These are phyloP conservation scores for Drosophila chauvacae DNA, from an alignment of 1,140 invertebrate genomes.

Conservation along the genomic window DNA sequence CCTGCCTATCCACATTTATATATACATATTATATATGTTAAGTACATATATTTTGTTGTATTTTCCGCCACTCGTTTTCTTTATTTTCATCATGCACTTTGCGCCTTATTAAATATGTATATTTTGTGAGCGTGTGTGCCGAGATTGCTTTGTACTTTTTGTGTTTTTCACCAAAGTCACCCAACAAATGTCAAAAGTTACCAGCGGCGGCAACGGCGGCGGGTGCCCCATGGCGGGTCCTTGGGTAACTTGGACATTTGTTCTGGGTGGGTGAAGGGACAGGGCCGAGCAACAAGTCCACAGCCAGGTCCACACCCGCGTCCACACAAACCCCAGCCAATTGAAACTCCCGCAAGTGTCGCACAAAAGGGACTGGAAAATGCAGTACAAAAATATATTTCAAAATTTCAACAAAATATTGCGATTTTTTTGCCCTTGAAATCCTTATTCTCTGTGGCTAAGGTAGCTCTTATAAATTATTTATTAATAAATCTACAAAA, in stretches of 20 bases:
- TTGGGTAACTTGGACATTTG: constrained; percentile 35
- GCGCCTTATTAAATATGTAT: constrained; percentile 69
- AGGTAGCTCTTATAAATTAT: not conserved
- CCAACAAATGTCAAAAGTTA: constrained; percentile 46
- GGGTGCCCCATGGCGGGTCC: not conserved
- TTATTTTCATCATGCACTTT: constrained; percentile 56
- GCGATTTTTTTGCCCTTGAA: not conserved
- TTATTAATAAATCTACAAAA: not conserved
- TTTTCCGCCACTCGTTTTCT: not conserved
- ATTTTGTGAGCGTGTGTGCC: constrained; percentile 36
- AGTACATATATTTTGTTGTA: not conserved
- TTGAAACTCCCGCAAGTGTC: constrained; percentile 31
- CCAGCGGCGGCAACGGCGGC: not conserved
- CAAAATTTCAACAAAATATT: no score
- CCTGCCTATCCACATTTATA: no score
- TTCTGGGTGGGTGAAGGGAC: not conserved
- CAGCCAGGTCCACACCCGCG: no score
- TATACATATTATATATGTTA: no score
- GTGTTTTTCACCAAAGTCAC: constrained; percentile 20
- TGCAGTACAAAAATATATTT: not conserved
- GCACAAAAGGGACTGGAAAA: constrained; percentile 13
- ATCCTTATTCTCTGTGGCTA: not conserved
- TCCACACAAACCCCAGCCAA: constrained; percentile 14
- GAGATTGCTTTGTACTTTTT: constrained; percentile 50
- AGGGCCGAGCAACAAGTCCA: constrained; percentile 26